Conservation (phyloP, 1,140 invertebrate species). For the Dreissena rostriformis region DNA sequence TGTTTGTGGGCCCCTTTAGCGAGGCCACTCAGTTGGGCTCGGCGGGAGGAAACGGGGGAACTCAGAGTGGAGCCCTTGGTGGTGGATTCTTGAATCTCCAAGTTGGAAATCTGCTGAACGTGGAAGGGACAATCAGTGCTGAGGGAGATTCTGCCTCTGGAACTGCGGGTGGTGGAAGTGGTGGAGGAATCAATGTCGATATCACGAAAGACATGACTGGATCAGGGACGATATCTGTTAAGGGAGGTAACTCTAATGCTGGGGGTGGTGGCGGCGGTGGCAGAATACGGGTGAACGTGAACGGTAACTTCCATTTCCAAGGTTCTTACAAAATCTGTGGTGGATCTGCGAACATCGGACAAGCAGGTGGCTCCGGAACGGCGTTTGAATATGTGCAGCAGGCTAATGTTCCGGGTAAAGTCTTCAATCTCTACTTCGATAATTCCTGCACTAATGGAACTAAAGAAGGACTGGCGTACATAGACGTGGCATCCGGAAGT, state of each 20-base stretch:
- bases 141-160: slow-evolving; percentile 55
- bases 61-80: slow-evolving; percentile 51
- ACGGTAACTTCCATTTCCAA: slow-evolving; percentile 63
- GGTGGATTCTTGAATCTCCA: slow-evolving; percentile 63
- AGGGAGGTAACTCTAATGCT: slow-evolving; percentile 48
- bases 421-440: slow-evolving; percentile 53
- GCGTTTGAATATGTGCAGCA: slow-evolving; percentile 56
- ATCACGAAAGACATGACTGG: slow-evolving; percentile 60
- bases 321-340: slow-evolving; percentile 62
- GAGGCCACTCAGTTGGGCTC: slow-evolving; percentile 61
- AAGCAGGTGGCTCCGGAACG: slow-evolving; percentile 71
- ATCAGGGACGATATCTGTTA: slow-evolving; percentile 55
- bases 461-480: slow-evolving; percentile 48
- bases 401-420: slow-evolving; percentile 27
- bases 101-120: slow-evolving; percentile 33
- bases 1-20: slow-evolving; percentile 51
- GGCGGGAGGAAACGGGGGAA: slow-evolving; percentile 59
- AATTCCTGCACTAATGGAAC: slow-evolving; percentile 59
- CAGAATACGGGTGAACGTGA: slow-evolving; percentile 54
- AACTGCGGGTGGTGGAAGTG: slow-evolving; percentile 68
- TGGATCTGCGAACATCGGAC: slow-evolving; percentile 58
- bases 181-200: slow-evolving; percentile 58
- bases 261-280: slow-evolving; percentile 71
- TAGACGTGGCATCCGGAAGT: slow-evolving; percentile 37
- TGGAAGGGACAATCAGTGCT: slow-evolving; percentile 67